Evolutionary conservation across 1,140 invertebrate genomes (phyloP), one percentile per base, ranked within the genome.

Genomic region (Atta cephalotes): DNA sequence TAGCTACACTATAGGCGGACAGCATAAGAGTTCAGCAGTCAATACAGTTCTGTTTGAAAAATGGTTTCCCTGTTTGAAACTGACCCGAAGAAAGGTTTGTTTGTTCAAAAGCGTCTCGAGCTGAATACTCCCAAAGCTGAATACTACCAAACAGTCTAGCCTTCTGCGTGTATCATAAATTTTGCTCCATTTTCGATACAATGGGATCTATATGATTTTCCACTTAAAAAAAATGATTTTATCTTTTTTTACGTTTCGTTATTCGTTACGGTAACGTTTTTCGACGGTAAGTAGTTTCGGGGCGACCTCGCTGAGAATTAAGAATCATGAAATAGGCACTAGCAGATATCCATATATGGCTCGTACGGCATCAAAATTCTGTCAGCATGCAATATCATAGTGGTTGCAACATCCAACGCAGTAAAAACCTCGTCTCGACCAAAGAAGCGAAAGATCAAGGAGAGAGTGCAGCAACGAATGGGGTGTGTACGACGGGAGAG

Each of bases 371-470:
- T 74, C 80, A 82, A 84, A 76, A 84, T 84, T 84, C 70, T 39
- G 58, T 39, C 70, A 35, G 70, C 80, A 76, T 53, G 58, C 70
- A 76, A 84, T 84, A 76, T 84, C 70, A 45, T 63, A 76, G 80
- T 56, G 56, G 28, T 74, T 12, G 80, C 70, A 35, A 70, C 70
- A 74, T 76, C 56, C 80, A 35, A n/a, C 31, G 9, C 45, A 58
- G 25, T 39, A 84, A 84, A 84, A 84, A 84, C 70, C 39, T 76
- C 70, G 80, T 84, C 80, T 18, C 70, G 80, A 70, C 78, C 21
- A 70, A 49, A 84, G 80, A 62, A 56, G 80, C 79, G 21, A 58
- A 71, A 14, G 78, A 58, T n/a, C n/a, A 63, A 35, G 49, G 45
- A 35, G 51, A 71, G 78, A n/a, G n/a, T 49, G 31, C 28, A 35